Percentiles rank a stretch among this genome's conserved stretches.
These are phyloP conservation scores for Drosophila sulfurigaster DNA, from an alignment of 1,140 invertebrate genomes.

Conservation along the genomic window DNA sequence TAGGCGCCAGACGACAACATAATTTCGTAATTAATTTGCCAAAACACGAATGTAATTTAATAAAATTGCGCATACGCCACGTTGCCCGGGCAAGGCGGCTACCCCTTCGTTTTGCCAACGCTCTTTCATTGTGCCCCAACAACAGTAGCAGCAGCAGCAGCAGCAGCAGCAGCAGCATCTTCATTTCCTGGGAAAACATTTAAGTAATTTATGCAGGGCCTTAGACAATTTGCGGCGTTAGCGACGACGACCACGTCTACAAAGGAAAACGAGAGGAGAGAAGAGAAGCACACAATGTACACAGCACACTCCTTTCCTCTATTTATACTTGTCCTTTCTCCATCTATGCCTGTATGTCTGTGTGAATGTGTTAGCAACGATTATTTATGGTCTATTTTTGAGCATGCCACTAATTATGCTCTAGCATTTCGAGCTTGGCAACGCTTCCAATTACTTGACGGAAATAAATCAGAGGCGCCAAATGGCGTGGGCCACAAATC, in stretches of 20 bases:
- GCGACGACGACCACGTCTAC: constrained; percentile 11
- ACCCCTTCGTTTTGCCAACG: neutral
- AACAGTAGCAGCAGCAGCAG: constrained; percentile 1
- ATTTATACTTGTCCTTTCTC: neutral
- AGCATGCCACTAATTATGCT: constrained; percentile 76
- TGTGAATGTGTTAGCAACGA: constrained; percentile 51
- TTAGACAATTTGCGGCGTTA: constrained; percentile 64
- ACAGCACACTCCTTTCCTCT: neutral
- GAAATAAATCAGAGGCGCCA: constrained; percentile 72
- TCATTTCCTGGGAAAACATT: constrained; percentile 60
- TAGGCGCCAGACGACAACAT: constrained; percentile 74
- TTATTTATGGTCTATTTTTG: constrained; percentile 83
- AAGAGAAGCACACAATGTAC: neutral
- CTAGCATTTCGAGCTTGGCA: constrained; percentile 59
- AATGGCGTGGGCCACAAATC: constrained; percentile 37
- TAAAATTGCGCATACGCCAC: constrained; percentile 82
- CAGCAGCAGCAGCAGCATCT: constrained; percentile 39
- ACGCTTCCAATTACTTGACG: constrained; percentile 71
- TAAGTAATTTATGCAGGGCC: constrained; percentile 76
- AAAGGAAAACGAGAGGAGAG: neutral
- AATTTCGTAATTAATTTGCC: constrained; percentile 83
- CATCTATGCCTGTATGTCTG: neutral
- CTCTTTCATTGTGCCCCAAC: constrained; percentile 26
- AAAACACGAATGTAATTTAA: constrained; percentile 84
- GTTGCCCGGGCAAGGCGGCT: constrained; percentile 33